Percentiles rank a stretch among this genome's conserved stretches.
Conservation (phyloP, 1,140 invertebrate species). For the Cydia fagiglandana region DNA sequence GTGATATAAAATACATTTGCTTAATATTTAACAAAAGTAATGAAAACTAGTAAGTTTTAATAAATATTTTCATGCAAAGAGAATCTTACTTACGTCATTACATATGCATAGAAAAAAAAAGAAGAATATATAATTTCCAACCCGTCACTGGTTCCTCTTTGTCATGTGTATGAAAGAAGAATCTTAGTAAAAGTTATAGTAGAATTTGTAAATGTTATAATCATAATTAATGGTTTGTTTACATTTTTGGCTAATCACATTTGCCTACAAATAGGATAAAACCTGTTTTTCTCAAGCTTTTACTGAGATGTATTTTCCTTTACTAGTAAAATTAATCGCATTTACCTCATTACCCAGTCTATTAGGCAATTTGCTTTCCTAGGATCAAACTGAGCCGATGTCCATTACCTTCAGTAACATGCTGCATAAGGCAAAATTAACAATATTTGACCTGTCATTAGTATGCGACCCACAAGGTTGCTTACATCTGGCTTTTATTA, state of each 20-base stretch:
- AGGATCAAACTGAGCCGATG: not conserved
- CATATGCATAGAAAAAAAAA: too few relatives aligned
- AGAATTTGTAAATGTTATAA: too few relatives aligned
- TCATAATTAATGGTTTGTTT: not conserved
- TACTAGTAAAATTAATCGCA: not conserved
- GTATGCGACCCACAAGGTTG: slow-evolving; percentile 26
- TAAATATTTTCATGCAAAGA: too few relatives aligned
- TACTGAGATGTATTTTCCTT: not conserved
- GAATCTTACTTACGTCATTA: too few relatives aligned
- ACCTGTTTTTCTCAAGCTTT: not conserved
- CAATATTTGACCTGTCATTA: slow-evolving; percentile 26
- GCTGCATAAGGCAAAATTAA: slow-evolving; percentile 22
- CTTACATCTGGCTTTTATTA: slow-evolving; percentile 30
- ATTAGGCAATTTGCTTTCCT: not conserved
- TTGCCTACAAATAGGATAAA: not conserved
- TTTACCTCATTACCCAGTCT: slow-evolving; percentile 1
- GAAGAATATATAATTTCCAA: too few relatives aligned
- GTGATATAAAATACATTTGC: not conserved
- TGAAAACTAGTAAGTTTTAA: too few relatives aligned
- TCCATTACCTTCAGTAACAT: slow-evolving; percentile 10
- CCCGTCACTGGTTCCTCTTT: too few relatives aligned
- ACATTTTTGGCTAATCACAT: not conserved
- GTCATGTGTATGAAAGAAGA: too few relatives aligned
- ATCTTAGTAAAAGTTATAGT: not conserved
- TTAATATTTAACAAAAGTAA: not conserved